phyloP scores from a whole-genome alignment of 2,888 invertebrate species.

The Drosophila emarginata region DNA sequence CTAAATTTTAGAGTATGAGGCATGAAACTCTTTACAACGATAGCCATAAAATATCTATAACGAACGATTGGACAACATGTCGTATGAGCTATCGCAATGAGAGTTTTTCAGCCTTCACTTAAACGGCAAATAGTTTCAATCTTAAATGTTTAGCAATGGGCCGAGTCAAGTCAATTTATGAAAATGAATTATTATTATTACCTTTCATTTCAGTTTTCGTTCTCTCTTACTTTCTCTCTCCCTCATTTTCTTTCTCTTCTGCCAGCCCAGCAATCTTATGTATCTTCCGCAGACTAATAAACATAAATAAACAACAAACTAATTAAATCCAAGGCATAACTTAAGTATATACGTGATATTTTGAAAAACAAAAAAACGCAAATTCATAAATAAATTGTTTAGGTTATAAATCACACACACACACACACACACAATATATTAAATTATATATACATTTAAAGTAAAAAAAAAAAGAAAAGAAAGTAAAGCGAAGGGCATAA shows the following conservation, averaged over 20 bases:
- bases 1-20: too few species aligned
- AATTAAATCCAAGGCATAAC: constrained; percentile 74
- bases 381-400: constrained; percentile 76
- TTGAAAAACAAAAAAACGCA: constrained; percentile 60
- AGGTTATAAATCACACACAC: constrained; percentile 57
- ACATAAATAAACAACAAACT: constrained; percentile 40
- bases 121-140: too few species aligned
- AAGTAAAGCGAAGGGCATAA: constrained; percentile 13
- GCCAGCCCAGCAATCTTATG: constrained; percentile 39
- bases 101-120: too few species aligned
- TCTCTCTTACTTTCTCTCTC: not conserved
- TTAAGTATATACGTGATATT: constrained; percentile 79
- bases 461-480: constrained; percentile 27
- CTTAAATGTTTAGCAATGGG: too few species aligned
- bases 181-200: not conserved
- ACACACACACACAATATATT: constrained; percentile 20
- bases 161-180: not conserved
- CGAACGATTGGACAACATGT: not conserved
- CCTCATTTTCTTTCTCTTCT: constrained; percentile 15
- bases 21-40: too few species aligned
- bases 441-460: constrained; percentile 40
- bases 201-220: not conserved
- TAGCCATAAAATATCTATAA: too few species aligned
- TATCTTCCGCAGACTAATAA: constrained; percentile 44
- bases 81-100: not conserved